Evolutionary conservation across 2,113 vertebrate species (phyloP), one percentile per base, ranked within the genome.

Genomic region (Willisornis vidua): DNA sequence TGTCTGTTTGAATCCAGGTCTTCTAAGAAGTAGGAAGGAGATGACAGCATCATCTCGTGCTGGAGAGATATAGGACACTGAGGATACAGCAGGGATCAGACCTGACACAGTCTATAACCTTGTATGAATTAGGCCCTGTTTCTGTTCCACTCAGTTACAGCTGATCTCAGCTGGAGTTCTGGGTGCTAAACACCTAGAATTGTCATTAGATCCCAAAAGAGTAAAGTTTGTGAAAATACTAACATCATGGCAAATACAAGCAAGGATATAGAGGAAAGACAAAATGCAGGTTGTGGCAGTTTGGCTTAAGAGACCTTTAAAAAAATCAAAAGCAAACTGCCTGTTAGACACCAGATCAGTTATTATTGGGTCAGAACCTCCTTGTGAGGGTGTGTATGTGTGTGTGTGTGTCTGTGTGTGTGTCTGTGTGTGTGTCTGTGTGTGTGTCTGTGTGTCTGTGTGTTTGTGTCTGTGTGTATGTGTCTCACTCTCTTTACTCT

Each of bases 1-100:
- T 85, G 10, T 70, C n/a, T 85, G 19, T 31, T 33, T 80, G 52
- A 67, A 65, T 74, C 12, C 39, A 74, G 22, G 5, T 67, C 26
- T 87, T 66, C 35, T 52, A 10, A 49, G 63, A 68, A 31, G 9
- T n/a, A 63, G 55, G 51, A 88, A 48, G 51, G 45, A 91, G 26
- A 8, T 72, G 51, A 35, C 33, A 61, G 33, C 17, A 20, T 49
- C 23, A 16, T 9, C 20, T 43, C 1, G 19, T 28, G 19, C 12
- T 77, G 26, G 61, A 88, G 37, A 86, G n/a, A 26, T 25, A 29
- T 12, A 35, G 26, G 10, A 31, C 14, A 3, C 6, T 23, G 51
- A 74, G 22, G 12, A 35, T 9, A 1, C 7, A 17, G 58, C 0
- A 2, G 31, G 13, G 8, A 43, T 55, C 0, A 2, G 37, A 57